Base-by-base conservation (phyloP, 1,140 invertebrate genomes). In the Odontomachus brunneus region DNA sequence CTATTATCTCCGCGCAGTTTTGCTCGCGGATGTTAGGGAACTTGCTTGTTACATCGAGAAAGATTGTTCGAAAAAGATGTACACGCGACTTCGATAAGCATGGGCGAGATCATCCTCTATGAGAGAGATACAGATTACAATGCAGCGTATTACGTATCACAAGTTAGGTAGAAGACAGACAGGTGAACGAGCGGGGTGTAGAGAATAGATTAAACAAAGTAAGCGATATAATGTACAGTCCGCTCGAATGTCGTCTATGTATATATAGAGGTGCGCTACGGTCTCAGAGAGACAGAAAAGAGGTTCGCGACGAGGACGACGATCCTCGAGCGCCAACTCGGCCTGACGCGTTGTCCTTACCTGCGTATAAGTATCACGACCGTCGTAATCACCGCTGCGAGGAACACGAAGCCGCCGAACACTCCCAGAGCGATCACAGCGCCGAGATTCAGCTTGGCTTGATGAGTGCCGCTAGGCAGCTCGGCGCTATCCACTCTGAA, bases 401-500 rank as follows among this genome's bases (percentile, higher is more conserved):
- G 95, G 89, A 99, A 97, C 0, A 98, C 97, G 87, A 99, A 97
- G 7, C 97, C 97, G 69, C 97, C 98, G 91, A 98, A 98, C 0
- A 98, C 97, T 17, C 97, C 97, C 14, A 98, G 94, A 1, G 97
- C 97, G 71, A 99, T 98, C 65, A 99, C 97, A 0, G 97, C 97
- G 29, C 97, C 97, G 63, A 98, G 94, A 93, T 98, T 98, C 3
- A 98, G 94, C 89, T 96, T 96, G 1, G 97, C 96, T 38, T 96
- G 97, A 78, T 96, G 95, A 1, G 96, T 94, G 55, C 73, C 66
- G 22, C 48, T 69, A 14, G 95, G 93, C 60, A 96, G 95, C 26
- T 95, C 94, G 38, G 96, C 95, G 53, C 95, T 95, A 80, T 97
- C 96, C 0, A 97, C 95, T 1, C 96, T 95, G 72, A 95, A 95